phyloP scores from a whole-genome alignment of 1,140 invertebrate genomes.

The Pygmarrhopalites habei region DNA sequence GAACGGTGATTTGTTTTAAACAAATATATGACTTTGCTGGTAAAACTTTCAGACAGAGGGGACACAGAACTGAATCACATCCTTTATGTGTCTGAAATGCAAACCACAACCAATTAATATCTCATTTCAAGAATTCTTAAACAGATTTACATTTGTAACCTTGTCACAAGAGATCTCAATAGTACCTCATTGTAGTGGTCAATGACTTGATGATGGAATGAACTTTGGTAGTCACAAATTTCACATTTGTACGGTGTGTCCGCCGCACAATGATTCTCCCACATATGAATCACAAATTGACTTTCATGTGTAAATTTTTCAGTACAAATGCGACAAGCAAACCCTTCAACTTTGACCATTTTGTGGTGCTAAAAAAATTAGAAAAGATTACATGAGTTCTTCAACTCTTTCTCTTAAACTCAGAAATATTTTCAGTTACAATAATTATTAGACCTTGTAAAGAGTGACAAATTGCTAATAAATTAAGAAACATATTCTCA shows the following conservation, averaged over 20 bases:
- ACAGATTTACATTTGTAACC: background rate
- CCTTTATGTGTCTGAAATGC: slow-evolving; percentile 51
- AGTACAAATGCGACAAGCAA: slow-evolving; percentile 42
- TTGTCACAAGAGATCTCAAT: background rate
- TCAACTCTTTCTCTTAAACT: too few relatives aligned
- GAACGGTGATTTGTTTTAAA: slow-evolving; percentile 40
- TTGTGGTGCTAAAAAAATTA: slow-evolving; percentile 26
- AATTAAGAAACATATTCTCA: slow-evolving; percentile 17
- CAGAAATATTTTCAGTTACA: too few relatives aligned
- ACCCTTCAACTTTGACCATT: background rate
- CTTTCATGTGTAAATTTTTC: slow-evolving; percentile 37
- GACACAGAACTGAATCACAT: slow-evolving; percentile 58
- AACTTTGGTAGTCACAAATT: slow-evolving; percentile 62
- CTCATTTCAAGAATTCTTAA: background rate
- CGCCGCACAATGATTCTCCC: slow-evolving; percentile 61
- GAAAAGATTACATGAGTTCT: too few relatives aligned
- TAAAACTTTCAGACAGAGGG: slow-evolving; percentile 61
- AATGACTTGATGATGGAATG: slow-evolving; percentile 61
- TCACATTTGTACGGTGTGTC: slow-evolving; percentile 74
- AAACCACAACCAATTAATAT: slow-evolving; percentile 9
- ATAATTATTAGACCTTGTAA: too few relatives aligned
- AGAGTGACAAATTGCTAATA: too few relatives aligned
- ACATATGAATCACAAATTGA: slow-evolving; percentile 62
- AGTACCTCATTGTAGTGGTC: slow-evolving; percentile 60
- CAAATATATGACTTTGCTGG: slow-evolving; percentile 30